phyloP scores from a whole-genome alignment of 2,888 invertebrate species.

The Chaetoderma sp. region DNA sequence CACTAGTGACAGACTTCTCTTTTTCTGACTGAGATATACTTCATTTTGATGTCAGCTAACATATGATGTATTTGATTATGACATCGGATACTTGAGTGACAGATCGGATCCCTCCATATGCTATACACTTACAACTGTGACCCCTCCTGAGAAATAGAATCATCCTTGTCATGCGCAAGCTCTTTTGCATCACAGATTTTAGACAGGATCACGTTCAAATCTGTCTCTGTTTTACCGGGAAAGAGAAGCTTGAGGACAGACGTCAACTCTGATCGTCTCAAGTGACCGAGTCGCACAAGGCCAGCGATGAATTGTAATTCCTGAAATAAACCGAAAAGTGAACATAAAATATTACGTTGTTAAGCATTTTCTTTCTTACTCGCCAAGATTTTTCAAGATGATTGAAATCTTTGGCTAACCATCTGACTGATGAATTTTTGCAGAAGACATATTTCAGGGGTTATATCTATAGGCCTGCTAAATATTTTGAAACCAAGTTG shows the following conservation, averaged over 20 bases:
- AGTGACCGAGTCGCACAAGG: constrained; percentile 57
- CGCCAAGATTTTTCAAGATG: too few species aligned
- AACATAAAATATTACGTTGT: constrained; percentile 1
- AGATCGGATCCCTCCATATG: too few species aligned
- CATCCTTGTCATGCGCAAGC: constrained; percentile 8
- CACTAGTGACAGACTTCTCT: too few species aligned
- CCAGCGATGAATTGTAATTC: constrained; percentile 64
- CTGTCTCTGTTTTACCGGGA: constrained; percentile 55
- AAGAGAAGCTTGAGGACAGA: constrained; percentile 59
- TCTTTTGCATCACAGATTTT: constrained; percentile 45
- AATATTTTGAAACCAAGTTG: too few species aligned
- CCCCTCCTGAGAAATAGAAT: neutral
- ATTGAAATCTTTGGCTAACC: too few species aligned
- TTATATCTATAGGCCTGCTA: too few species aligned
- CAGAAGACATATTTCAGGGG: too few species aligned
- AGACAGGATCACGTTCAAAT: constrained; percentile 50
- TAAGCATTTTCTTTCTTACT: neutral
- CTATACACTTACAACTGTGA: neutral
- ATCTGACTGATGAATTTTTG: too few species aligned
- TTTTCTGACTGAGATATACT: too few species aligned
- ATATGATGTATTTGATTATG: too few species aligned
- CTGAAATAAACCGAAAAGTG: constrained; percentile 40
- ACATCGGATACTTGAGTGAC: too few species aligned
- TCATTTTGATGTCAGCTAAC: too few species aligned
- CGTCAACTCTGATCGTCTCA: constrained; percentile 53